Percentiles rank a stretch among this genome's conserved stretches.
phyloP scores from a whole-genome alignment of 2,888 invertebrate genomes.

The Papilio demoleus region DNA sequence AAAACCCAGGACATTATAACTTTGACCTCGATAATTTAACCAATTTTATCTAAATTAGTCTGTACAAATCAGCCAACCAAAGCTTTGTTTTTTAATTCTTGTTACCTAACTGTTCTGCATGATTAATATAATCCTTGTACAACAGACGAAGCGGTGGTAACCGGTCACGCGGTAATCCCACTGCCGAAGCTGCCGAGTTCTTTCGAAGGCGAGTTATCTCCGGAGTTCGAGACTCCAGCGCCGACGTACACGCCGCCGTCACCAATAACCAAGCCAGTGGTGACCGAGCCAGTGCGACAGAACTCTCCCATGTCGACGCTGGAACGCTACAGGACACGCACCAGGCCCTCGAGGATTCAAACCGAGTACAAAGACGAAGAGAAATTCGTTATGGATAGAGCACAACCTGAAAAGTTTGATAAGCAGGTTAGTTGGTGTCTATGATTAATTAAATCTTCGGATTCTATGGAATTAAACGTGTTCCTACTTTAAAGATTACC shows the following conservation, averaged over 20 bases:
- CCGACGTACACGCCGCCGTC: conserved; percentile 69
- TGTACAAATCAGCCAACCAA: not conserved
- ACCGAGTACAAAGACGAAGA: conserved; percentile 82
- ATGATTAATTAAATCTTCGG: not conserved
- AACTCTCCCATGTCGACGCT: conserved; percentile 76
- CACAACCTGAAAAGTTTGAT: conserved; percentile 82
- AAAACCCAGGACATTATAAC: not conserved
- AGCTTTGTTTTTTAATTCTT: not conserved
- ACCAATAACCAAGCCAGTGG: conserved; percentile 65
- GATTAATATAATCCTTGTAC: not conserved
- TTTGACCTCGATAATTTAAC: not conserved
- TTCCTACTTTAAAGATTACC: too few relatives aligned
- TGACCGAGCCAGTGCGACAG: conserved; percentile 54
- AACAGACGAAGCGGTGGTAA: conserved; percentile 85
- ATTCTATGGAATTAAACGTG: not conserved
- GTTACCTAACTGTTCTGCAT: not conserved
- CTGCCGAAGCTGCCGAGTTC: conserved; percentile 85
- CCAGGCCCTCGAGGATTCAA: conserved; percentile 70
- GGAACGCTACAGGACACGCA: conserved; percentile 75
- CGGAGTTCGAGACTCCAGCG: conserved; percentile 65
- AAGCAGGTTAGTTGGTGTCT: conserved; percentile 65
- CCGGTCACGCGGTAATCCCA: conserved; percentile 85
- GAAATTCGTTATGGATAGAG: conserved; percentile 88
- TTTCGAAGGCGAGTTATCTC: conserved; percentile 69
- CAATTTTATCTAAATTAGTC: conserved; percentile 3